Percentiles rank a stretch among this genome's conserved stretches.
phyloP scores from a whole-genome alignment of 2,888 invertebrate genomes.

The Drosophila rubida region DNA sequence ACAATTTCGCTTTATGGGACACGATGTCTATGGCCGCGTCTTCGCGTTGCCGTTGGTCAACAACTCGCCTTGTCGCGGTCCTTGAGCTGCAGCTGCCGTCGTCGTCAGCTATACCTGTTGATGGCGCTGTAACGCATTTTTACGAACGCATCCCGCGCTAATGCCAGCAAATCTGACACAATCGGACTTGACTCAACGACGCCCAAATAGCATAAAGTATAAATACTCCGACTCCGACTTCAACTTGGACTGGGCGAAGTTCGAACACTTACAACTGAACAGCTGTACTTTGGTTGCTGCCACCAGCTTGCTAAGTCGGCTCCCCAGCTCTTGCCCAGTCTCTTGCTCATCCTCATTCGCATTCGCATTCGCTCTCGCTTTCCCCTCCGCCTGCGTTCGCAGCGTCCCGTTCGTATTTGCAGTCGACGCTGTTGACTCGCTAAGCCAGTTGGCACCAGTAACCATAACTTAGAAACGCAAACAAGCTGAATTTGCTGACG shows the following conservation, averaged over 20 bases:
- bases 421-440: conserved; percentile 59
- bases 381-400: too few species aligned
- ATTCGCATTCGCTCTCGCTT: background rate
- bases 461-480: conserved; percentile 77
- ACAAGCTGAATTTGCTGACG: conserved; percentile 75
- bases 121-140: conserved; percentile 29
- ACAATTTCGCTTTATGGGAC: conserved; percentile 59
- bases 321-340: background rate
- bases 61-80: conserved; percentile 18
- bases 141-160: conserved; percentile 61
- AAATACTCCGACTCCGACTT: too few species aligned
- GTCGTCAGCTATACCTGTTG: conserved; percentile 65
- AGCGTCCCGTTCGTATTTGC: background rate
- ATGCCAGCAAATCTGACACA: conserved; percentile 51
- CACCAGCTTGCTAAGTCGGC: too few species aligned
- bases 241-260: too few species aligned
- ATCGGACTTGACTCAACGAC: conserved; percentile 22
- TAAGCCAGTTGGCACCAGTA: conserved; percentile 78
- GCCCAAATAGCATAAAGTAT: conserved; percentile 50
- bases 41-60: conserved; percentile 51
- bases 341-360: background rate
- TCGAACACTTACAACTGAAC: background rate
- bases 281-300: background rate
- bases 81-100: background rate
- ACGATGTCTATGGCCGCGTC: conserved; percentile 5